Evolutionary conservation across 2,113 vertebrate species (phyloP).

Genomic region (Aepyceros melampus): DNA sequence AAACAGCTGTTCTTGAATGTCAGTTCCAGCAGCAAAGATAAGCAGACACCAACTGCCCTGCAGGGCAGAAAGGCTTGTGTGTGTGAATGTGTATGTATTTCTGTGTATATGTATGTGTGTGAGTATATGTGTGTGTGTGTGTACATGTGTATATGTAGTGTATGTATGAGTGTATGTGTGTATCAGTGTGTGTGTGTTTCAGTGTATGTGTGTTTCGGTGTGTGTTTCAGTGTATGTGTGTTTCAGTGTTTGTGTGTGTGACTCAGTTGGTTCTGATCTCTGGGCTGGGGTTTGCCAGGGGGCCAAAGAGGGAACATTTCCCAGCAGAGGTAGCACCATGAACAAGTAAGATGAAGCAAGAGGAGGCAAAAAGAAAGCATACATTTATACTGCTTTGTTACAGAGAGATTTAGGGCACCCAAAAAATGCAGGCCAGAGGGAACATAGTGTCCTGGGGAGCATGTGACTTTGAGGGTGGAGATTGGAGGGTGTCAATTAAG

Average conservation of each 20-base stretch:
- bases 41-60: not conserved
- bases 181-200: not conserved
- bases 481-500: not conserved
- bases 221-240: no score
- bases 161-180: not conserved
- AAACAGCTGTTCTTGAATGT: not conserved
- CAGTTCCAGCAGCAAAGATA: not conserved
- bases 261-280: not conserved
- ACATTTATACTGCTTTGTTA: not conserved
- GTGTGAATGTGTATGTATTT: not conserved
- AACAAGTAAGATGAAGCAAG: not conserved
- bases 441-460: not conserved
- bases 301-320: not conserved
- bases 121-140: no score
- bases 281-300: not conserved
- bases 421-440: not conserved
- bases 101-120: not conserved
- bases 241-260: accelerated
- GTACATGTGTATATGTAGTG: not conserved
- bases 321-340: no score
- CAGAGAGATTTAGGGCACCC: not conserved
- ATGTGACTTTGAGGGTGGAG: not conserved
- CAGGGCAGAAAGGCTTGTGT: not conserved
- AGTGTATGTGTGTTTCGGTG: not conserved
- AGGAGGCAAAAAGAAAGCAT: not conserved